Conservation (phyloP, 2,113 vertebrate genomes). For the Sylvietta virens region DNA sequence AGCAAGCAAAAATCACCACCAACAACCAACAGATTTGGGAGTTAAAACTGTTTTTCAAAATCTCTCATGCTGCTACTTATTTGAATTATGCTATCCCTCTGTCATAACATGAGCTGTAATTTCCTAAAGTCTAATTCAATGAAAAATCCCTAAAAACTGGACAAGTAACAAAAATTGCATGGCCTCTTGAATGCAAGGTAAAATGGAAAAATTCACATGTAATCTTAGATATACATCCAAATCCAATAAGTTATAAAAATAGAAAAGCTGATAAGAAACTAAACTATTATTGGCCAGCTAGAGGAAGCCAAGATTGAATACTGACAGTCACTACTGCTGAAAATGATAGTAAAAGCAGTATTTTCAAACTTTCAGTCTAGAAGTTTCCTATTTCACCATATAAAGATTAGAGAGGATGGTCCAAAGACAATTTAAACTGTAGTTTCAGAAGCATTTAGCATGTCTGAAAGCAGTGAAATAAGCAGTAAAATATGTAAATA, state of each 20-base stretch:
- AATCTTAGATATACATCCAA: conserved; percentile 47
- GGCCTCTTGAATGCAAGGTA: neutral
- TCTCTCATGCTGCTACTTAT: neutral
- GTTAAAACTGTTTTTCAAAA: neutral
- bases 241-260: conserved; percentile 36
- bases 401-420: neutral
- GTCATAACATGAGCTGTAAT: neutral
- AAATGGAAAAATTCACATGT: conserved; percentile 25
- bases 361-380: neutral
- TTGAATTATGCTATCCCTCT: neutral
- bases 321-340: neutral
- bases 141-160: neutral
- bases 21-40: neutral
- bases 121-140: neutral
- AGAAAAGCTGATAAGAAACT: conserved; percentile 28
- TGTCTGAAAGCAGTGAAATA: neutral
- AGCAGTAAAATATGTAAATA: neutral
- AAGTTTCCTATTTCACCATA: neutral
- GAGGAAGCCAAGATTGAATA: neutral
- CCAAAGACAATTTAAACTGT: neutral
- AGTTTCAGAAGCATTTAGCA: neutral
- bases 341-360: neutral
- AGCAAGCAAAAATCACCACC: neutral
- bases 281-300: conserved; percentile 3
- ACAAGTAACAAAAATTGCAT: neutral